A percentile compares a stretch with the other conserved stretches of the same genome.
These are phyloP conservation scores for Pseudonaja textilis DNA, from an alignment of 2,113 vertebrate genomes.

Conservation along the genomic window DNA sequence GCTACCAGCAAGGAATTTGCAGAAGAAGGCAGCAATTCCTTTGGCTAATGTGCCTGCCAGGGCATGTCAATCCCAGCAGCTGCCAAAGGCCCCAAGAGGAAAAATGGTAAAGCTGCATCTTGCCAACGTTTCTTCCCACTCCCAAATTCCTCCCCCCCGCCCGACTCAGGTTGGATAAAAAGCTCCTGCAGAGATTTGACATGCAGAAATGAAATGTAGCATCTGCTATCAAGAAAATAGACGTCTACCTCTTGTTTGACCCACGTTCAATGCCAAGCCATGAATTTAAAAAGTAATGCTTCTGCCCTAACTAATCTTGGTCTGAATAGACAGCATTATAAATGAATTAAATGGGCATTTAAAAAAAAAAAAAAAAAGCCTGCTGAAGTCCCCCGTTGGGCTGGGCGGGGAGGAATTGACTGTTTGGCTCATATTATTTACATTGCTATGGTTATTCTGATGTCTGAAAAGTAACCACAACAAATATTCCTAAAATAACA, in stretches of 20 bases:
- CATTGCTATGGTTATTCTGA: constrained; percentile 10
- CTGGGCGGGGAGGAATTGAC: neutral
- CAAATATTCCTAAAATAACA: constrained; percentile 4
- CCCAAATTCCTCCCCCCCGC: neutral
- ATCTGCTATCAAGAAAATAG: neutral
- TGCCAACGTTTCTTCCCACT: neutral
- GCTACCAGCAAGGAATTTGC: neutral
- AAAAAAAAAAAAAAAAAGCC: neutral
- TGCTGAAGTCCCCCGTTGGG: neutral
- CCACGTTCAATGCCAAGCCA: neutral
- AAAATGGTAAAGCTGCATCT: neutral
- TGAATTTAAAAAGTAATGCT: neutral
- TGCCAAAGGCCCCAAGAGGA: neutral
- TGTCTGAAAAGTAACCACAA: neutral
- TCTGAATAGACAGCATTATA: neutral
- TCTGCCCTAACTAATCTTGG: neutral
- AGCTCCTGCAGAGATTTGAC: neutral
- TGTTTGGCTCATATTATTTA: neutral
- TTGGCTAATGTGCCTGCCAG: neutral
- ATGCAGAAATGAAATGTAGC: neutral
- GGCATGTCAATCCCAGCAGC: neutral
- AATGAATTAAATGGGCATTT: neutral
- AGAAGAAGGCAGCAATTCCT: neutral
- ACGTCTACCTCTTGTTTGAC: neutral
- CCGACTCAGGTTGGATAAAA: neutral